These are phyloP conservation scores for Stichodactyla helianthus DNA, from an alignment of 64 coral and sea anemone genomes.

Conservation along the genomic window DNA sequence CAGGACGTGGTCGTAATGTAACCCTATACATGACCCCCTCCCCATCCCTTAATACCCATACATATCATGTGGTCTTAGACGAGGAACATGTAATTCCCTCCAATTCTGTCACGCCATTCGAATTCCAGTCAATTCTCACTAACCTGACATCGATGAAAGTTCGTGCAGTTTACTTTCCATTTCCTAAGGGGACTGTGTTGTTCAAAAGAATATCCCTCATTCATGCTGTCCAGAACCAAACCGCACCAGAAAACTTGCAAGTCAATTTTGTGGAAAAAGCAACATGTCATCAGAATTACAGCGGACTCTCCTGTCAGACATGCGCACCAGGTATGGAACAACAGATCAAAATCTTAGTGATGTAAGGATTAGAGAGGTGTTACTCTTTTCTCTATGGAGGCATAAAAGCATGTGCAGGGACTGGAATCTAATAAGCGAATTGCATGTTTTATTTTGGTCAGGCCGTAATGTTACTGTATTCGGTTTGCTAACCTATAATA, in stretches of 20 bases:
- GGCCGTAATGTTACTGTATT: too few relatives aligned
- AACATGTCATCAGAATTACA: conserved; percentile 81
- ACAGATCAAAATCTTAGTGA: too few relatives aligned
- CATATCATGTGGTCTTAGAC: conserved; percentile 66
- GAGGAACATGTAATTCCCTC: conserved; percentile 39
- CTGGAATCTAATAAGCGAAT: too few relatives aligned
- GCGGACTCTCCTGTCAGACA: conserved; percentile 76
- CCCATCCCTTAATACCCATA: conserved; percentile 26
- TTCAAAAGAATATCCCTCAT: conserved; percentile 46
- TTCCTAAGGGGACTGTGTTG: conserved; percentile 18
- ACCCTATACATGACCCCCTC: conserved; percentile 37
- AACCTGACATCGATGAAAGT: conserved; percentile 62
- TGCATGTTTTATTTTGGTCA: too few relatives aligned
- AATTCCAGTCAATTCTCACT: conserved; percentile 85
- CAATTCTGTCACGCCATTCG: conserved; percentile 26
- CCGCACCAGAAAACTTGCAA: not conserved
- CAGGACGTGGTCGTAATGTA: conserved; percentile 21
- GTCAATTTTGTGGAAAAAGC: conserved; percentile 82
- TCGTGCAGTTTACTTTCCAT: conserved; percentile 40
- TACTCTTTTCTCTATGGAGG: too few relatives aligned
- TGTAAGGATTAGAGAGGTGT: too few relatives aligned
- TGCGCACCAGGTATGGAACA: conserved; percentile 62
- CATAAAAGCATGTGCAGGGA: too few relatives aligned
- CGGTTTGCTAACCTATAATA: too few relatives aligned
- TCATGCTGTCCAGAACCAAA: conserved; percentile 33